Evolutionary conservation across 1,140 invertebrate species (phyloP), one percentile per base, ranked within the genome.

Genomic region (Drosophila auraria): DNA sequence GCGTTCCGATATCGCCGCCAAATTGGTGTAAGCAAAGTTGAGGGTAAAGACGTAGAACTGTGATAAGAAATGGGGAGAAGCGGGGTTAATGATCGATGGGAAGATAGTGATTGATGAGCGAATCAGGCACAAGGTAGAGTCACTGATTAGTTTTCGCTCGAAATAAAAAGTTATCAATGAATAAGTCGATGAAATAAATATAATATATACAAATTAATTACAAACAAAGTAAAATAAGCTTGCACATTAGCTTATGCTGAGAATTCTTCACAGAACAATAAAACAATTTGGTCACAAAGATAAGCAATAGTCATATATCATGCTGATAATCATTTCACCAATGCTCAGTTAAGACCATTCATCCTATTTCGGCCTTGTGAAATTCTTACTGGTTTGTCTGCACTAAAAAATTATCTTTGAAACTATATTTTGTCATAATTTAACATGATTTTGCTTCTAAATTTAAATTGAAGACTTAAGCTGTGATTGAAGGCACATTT

Each of bases 11-110:
- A 98, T 94, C 2, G 94, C 93, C 30, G 95, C 94, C 15, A 96
- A 93, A 60, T 95, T 96, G 4, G 94, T 94, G 87, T 96, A 98
- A 2, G 96, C 93, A 92, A 96, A 94, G 82, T 97, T 96, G 15
- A 97, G 93, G 2, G 97, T 97, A 91, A 97, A 97, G 1, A 97
- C 97, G 83, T 95, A 96, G 69, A 96, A 94, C 95, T 96, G 92
- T 15, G 38, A 1, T 15, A 23, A 3, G 54, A 12, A 30, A n/a
- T n/a, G n/a, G n/a, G 12, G 20, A 45, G 42, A 53, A 15, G 93
- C 93, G 68, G n/a, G 25, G 49, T 78, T 36, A 73, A 56, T 56
- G 36, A 62, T 58, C 49, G 57, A 72, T 56, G 20, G 40, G 42
- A 40, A 56, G 45, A 68, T 51, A 42, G 20, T 77, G 51, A 66